Evolutionary conservation across 2,797 vertebrate genomes (phyloP), one percentile per base, ranked within the genome.

Genomic region (Hydrolagus colliei): DNA sequence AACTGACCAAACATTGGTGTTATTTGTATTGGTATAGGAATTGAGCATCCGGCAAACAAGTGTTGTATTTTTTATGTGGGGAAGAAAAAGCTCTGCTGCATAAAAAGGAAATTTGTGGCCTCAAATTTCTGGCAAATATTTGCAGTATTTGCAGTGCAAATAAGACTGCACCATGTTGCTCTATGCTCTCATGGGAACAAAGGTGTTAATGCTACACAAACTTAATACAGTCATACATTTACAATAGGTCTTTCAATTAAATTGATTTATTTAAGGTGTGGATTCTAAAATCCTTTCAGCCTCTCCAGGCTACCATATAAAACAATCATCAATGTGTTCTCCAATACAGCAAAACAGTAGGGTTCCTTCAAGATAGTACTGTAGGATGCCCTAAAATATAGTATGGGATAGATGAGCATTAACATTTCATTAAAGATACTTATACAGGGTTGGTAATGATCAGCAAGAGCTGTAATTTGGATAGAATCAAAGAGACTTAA

Each of bases 41-140:
- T 71, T 68, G 18, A 18, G 14, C 11, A 67, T 52, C 59, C 20
- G 16, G 10, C 32, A 41, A 41, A 84, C 20, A 84, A 20, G 41
- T 35, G 32, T 35, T 18, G 27, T 9, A 67, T 20, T 67, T 4
- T 32, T 7, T 35, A 67, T 67, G n/a, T 32, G 79, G 22, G 0
- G 20, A n/a, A 84, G 14, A 84, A 84, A 68, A 71, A 35, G 63
- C 6, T 71, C 71, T 20, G 8, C 79, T 84, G 79, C 71, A 63
- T 67, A 35, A 27, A 35, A 35, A 71, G 79, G 65, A 35, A 84
- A 71, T 5, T 68, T 0, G 18, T 84, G 79, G 79, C 65, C 63
- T 65, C 79, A 52, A 41, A 20, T 68, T 41, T 71, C 52, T 84
- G 79, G 65, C 79, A 41, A 84, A 84, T 20, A 4, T 84, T 32